Base-by-base conservation (phyloP, 2,888 invertebrate species). In the Automeris io region DNA sequence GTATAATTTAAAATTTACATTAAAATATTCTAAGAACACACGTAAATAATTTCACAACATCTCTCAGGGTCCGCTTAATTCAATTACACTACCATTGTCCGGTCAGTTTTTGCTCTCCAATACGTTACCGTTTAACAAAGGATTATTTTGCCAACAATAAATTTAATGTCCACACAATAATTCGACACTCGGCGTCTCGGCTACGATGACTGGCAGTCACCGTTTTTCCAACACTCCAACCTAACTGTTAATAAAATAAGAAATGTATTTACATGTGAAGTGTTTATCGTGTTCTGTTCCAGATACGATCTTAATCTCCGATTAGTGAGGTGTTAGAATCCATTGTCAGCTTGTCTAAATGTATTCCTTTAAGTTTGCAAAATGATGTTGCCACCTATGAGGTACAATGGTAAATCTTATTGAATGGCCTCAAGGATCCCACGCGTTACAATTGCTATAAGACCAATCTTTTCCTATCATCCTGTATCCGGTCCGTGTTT, bases 111-210 rank as follows among this genome's bases (percentile, higher is more conserved):
- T 82, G 70, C 75, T 54, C 57, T 55, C 52, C 36, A 57, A 62
- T 51, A 58, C 58, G 64, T 69, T 54, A 66, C 59, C 62, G 51
- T 41, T 45, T 57, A 63, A 79, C 78, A 83, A 81, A 70, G 54
- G 61, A 49, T 58, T 82, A 82, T 85, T 85, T 83, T 76, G 79
- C 66, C 82, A 83, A 85, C 80, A 85, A 78, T 83, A 81, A 82
- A 82, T 75, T 79, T 80, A 70, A 64, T 70, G 53, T 54, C 52
- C 37, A 54, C 43, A 58, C 54, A 71, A 47, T 48, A 31, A 39
- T 39, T 53, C 39, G 52, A 46, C 44, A 50, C 47, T 52, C 29
- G 44, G 45, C 51, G 43, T 42, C 45, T 58, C 54, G 58, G 58
- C 55, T 57, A 49, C 54, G 60, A 45, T 53, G 64, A 64, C 54